Conservation (phyloP, 1,140 invertebrate genomes). For the Sycophaga agraensis region DNA sequence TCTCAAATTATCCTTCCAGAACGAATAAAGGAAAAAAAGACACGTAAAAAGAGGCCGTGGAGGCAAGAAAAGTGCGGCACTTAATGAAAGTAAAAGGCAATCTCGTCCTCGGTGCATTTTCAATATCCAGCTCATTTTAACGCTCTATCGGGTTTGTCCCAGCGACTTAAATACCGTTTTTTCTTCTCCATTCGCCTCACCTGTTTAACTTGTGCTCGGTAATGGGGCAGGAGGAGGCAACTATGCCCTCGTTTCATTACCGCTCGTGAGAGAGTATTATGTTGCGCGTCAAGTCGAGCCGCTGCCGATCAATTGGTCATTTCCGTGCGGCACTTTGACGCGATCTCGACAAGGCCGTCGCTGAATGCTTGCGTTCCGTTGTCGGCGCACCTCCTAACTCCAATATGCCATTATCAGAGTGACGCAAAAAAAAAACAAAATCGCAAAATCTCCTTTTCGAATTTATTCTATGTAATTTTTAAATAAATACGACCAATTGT, state of each 20-base stretch:
- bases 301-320: conserved; percentile 18
- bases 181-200: conserved; percentile 16
- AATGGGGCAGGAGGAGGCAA: conserved; percentile 9
- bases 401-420: too few species aligned
- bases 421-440: too few species aligned
- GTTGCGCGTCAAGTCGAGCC: conserved; percentile 1
- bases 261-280: conserved; percentile 6
- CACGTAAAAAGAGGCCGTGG: too few species aligned
- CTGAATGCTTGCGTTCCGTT: too few species aligned
- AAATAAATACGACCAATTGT: too few species aligned
- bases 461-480: too few species aligned
- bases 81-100: neutral
- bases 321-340: conserved; percentile 5
- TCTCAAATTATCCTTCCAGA: too few species aligned
- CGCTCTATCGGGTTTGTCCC: conserved; percentile 6
- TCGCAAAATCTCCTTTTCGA: too few species aligned
- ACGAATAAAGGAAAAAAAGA: too few species aligned
- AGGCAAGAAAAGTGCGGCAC: too few species aligned
- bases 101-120: conserved; percentile 1
- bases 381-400: too few species aligned
- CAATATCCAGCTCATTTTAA: conserved; percentile 13
- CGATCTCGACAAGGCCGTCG: too few species aligned
- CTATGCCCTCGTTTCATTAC: conserved; percentile 20
- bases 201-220: conserved; percentile 9
- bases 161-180: neutral